These are phyloP conservation scores for Pterophyllum scalare DNA, from an alignment of 2,113 vertebrate genomes.

Conservation along the genomic window DNA sequence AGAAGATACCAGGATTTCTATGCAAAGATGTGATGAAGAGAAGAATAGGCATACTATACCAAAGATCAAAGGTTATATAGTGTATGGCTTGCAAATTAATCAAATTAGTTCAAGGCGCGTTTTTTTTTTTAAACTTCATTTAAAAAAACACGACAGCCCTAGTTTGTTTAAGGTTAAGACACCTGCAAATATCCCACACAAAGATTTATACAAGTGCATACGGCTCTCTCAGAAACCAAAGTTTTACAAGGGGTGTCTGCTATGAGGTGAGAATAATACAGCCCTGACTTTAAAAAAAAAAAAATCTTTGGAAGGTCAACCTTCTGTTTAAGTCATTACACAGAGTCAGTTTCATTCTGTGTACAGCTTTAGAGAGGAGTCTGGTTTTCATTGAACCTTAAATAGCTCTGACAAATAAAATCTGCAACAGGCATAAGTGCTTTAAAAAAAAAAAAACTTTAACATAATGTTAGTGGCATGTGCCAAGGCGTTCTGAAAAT, in stretches of 20 bases:
- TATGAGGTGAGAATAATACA: not conserved
- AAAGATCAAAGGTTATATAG: not conserved
- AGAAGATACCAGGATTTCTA: not conserved
- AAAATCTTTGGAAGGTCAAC: not conserved
- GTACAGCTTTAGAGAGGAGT: slow-evolving; percentile 27
- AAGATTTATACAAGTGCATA: not conserved
- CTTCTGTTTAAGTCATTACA: slow-evolving; percentile 32
- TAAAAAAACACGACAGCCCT: too few species aligned
- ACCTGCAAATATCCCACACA: slow-evolving; percentile 2
- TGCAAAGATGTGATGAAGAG: not conserved
- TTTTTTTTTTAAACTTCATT: not conserved
- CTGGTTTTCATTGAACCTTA: slow-evolving; percentile 49
- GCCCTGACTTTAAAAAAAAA: not conserved
- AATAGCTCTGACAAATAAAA: slow-evolving; percentile 55
- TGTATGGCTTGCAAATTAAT: not conserved
- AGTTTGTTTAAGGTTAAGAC: slow-evolving; percentile 4
- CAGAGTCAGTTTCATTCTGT: slow-evolving; percentile 29
- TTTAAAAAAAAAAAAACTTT: slow-evolving; percentile 16
- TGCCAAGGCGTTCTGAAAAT: slow-evolving; percentile 26
- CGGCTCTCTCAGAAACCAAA: not conserved
- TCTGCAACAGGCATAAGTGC: slow-evolving; percentile 47
- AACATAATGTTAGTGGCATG: slow-evolving; percentile 32
- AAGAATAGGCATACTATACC: not conserved
- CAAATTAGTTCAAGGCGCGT: not conserved
- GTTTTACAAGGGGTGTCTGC: not conserved